phyloP scores from a whole-genome alignment of 2,797 vertebrate species.

The Perdix hodgsoniae region DNA sequence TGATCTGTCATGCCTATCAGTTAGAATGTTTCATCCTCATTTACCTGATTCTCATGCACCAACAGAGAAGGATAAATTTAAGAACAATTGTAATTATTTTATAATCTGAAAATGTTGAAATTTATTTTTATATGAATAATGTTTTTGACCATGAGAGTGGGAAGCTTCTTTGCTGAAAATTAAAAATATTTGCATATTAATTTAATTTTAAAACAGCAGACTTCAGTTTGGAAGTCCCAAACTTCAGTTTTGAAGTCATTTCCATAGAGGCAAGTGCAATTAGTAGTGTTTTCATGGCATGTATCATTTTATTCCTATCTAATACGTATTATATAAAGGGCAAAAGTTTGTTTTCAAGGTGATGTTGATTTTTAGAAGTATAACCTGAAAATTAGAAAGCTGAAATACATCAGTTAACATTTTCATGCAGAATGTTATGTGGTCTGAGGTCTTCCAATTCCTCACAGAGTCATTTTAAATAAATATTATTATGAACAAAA shows the following conservation, averaged over 20 bases:
- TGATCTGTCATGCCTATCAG: background rate
- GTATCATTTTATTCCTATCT: background rate
- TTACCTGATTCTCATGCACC: background rate
- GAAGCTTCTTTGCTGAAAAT: background rate
- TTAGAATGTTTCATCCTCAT: background rate
- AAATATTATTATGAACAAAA: too few relatives aligned
- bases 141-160: background rate
- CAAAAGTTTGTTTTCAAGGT: background rate
- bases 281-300: accelerated
- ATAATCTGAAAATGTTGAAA: background rate
- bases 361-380: background rate
- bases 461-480: background rate
- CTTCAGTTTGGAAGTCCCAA: too few relatives aligned
- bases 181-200: background rate
- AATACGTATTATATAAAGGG: background rate
- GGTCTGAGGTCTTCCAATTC: background rate
- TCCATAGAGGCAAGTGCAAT: background rate
- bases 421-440: background rate
- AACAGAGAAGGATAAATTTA: background rate
- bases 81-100: background rate
- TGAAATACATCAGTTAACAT: background rate
- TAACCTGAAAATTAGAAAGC: background rate
- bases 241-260: background rate
- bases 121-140: background rate
- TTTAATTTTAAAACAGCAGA: background rate